Conservation (phyloP, 2,797 vertebrate species). For the Nasua narica region DNA sequence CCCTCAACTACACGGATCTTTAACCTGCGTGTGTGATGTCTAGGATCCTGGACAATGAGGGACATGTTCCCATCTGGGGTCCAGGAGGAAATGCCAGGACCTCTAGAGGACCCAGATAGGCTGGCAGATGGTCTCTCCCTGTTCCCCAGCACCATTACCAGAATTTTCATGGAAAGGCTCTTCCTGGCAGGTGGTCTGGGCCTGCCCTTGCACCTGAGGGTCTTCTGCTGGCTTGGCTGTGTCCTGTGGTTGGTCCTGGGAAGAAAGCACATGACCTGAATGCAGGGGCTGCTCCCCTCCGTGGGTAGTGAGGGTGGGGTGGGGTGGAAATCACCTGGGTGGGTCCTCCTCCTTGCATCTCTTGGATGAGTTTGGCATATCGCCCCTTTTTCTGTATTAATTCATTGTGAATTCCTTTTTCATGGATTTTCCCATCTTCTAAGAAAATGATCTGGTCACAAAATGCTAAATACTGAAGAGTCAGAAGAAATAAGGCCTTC, state of each 20-base stretch:
- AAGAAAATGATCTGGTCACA: constrained; percentile 90
- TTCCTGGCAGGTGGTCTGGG: neutral
- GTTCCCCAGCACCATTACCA: neutral
- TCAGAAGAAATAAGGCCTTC: neutral
- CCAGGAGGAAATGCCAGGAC: neutral
- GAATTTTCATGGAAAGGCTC: neutral
- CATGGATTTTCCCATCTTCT: constrained; percentile 88
- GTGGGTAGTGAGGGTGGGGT: accelerated
- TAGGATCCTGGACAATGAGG: neutral
- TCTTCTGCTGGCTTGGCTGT: neutral
- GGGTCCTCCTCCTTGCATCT: constrained; percentile 62
- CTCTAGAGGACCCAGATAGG: neutral
- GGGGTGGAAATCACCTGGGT: neutral
- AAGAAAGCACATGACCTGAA: neutral
- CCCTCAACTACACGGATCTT: neutral
- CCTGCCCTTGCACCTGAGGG: neutral
- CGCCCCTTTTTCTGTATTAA: constrained; percentile 85
- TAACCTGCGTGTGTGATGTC: neutral
- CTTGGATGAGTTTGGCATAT: constrained; percentile 86
- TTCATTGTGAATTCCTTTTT: constrained; percentile 87
- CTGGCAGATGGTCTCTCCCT: too few species aligned
- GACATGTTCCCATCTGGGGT: neutral
- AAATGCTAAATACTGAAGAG: constrained; percentile 87
- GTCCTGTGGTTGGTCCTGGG: neutral
- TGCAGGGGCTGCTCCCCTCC: accelerated